phyloP scores from a whole-genome alignment of 2,113 vertebrate genomes.

The Coptodon bakossiorum region DNA sequence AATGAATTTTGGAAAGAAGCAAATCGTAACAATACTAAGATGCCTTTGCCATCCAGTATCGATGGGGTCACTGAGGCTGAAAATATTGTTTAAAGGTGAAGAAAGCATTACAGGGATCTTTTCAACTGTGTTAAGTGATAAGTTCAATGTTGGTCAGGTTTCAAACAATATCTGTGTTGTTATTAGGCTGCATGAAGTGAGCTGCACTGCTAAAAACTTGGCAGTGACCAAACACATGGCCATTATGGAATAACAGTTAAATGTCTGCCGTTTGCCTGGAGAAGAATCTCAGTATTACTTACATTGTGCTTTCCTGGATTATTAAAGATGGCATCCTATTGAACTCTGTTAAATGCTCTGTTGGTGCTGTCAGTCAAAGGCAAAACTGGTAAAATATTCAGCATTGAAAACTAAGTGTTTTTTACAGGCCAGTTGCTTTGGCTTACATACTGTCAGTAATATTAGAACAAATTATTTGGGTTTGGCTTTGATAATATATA shows the following conservation, averaged over 20 bases:
- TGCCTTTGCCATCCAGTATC: neutral
- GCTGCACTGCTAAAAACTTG: neutral
- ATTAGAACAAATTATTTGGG: neutral
- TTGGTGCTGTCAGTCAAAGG: neutral
- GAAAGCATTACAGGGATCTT: neutral
- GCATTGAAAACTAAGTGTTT: neutral
- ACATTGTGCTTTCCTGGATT: neutral
- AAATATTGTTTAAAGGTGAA: neutral
- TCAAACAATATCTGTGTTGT: neutral
- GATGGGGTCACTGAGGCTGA: neutral
- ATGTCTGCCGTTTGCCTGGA: neutral
- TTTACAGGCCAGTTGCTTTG: neutral
- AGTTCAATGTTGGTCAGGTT: neutral
- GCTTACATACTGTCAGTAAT: neutral
- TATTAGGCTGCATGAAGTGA: neutral
- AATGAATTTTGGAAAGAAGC: neutral
- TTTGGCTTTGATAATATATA: neutral
- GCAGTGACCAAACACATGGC: neutral
- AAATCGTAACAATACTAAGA: neutral
- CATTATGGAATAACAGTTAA: neutral
- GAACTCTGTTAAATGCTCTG: neutral
- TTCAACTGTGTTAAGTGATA: neutral
- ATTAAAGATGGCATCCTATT: neutral
- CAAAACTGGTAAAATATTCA: neutral
- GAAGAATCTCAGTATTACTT: neutral